Percentiles rank a stretch among this genome's conserved stretches.
These are phyloP conservation scores for Eptesicus fuscus DNA, from an alignment of 2,113 vertebrate species.

Conservation along the genomic window DNA sequence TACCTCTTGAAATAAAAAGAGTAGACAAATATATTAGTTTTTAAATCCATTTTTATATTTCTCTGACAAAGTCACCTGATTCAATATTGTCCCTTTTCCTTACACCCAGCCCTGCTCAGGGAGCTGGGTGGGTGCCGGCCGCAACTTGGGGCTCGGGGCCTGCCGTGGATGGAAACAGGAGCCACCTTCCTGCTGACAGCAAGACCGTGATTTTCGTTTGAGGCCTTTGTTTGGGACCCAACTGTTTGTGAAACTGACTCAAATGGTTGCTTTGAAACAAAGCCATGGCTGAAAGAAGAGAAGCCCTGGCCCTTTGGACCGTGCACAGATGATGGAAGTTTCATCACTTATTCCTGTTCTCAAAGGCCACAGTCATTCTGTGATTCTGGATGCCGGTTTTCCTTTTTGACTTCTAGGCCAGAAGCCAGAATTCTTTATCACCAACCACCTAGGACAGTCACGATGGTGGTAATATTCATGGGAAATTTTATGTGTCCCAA, in stretches of 20 bases:
- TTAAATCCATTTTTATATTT: not conserved
- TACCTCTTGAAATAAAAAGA: not conserved
- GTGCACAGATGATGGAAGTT: not conserved
- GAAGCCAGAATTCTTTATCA: not conserved
- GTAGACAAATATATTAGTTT: not conserved
- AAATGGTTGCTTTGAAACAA: not conserved
- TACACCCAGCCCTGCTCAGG: not conserved
- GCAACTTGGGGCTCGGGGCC: not conserved
- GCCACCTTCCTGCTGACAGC: rapidly evolving
- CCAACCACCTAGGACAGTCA: not conserved
- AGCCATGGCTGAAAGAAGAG: not conserved
- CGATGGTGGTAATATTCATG: not conserved
- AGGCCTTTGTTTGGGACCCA: not conserved
- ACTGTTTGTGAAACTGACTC: not conserved
- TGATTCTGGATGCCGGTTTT: not conserved
- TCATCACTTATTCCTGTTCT: not conserved
- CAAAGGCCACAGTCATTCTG: not conserved
- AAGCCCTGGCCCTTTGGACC: not conserved
- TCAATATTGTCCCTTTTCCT: not conserved
- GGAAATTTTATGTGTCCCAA: not conserved
- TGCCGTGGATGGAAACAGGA: not conserved
- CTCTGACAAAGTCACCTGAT: not conserved
- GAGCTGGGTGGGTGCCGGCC: not conserved
- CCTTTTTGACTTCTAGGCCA: not conserved
- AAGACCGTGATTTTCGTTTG: not conserved